Conservation (phyloP, 2,797 vertebrate species). For the Hoplostethus mediterraneus region DNA sequence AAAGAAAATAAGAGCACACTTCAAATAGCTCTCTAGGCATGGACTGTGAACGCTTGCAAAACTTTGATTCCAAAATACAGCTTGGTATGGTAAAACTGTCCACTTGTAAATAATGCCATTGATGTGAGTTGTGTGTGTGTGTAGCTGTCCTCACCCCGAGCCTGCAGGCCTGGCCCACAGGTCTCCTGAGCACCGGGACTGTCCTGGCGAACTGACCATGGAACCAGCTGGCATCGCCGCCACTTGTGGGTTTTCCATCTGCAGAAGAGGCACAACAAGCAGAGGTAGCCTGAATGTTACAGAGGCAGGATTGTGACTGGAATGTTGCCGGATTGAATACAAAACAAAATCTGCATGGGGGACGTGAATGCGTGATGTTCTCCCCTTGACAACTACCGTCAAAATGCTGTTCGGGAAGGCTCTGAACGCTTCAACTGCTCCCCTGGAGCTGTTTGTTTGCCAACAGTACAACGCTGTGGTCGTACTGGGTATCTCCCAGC, state of each 20-base stretch:
- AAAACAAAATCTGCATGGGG: too few relatives aligned
- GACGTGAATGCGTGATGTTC: too few relatives aligned
- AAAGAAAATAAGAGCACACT: neutral
- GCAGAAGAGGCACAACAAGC: conserved; percentile 8
- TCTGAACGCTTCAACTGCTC: neutral
- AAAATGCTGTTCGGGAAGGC: too few relatives aligned
- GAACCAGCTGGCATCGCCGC: conserved; percentile 94
- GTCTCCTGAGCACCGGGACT: conserved; percentile 92
- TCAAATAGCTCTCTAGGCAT: neutral
- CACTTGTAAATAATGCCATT: too few relatives aligned
- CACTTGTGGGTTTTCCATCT: conserved; percentile 99
- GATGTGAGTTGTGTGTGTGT: neutral
- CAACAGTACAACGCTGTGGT: neutral
- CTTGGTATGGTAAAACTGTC: too few relatives aligned
- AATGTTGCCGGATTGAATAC: neutral
- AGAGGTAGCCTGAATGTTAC: neutral
- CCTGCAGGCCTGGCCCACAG: conserved; percentile 94
- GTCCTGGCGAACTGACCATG: conserved; percentile 92
- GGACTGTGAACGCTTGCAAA: neutral
- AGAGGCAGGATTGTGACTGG: neutral
- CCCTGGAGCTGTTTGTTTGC: neutral
- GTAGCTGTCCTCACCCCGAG: conserved; percentile 87
- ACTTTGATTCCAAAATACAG: too few relatives aligned
- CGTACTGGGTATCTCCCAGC: neutral
- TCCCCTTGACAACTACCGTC: too few relatives aligned